A percentile compares a stretch with the other conserved stretches of the same genome.
Conservation (phyloP, 2,797 vertebrate genomes). For the Garrulus glandarius region DNA sequence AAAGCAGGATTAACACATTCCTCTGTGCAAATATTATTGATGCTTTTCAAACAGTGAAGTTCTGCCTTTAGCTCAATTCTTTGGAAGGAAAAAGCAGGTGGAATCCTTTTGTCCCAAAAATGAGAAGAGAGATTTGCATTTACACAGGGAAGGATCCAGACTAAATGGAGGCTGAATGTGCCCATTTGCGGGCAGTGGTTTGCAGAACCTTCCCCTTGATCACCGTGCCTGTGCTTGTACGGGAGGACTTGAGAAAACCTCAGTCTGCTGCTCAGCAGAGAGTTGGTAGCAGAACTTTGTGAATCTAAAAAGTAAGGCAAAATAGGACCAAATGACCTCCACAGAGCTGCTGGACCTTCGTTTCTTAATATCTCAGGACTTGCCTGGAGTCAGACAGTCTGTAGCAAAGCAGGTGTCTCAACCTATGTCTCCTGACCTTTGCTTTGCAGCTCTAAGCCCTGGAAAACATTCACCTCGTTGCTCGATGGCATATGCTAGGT, state of each 20-base stretch:
- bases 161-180: neutral
- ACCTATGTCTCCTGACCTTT: neutral
- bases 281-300: neutral
- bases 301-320: neutral
- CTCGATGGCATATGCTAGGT: accelerated
- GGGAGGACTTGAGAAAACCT: neutral
- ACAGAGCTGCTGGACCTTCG: neutral
- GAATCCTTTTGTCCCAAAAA: neutral
- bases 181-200: neutral
- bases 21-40: neutral
- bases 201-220: neutral
- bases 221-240: accelerated
- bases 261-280: neutral
- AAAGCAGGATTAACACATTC: neutral
- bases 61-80: neutral
- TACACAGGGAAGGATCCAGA: neutral
- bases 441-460: neutral
- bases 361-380: neutral
- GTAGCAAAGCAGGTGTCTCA: neutral
- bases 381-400: neutral
- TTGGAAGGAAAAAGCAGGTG: neutral
- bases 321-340: neutral
- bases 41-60: neutral
- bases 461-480: accelerated
- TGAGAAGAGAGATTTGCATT: neutral